These are phyloP conservation scores for Isurus oxyrinchus DNA, from an alignment of 2,113 vertebrate species.

Conservation along the genomic window DNA sequence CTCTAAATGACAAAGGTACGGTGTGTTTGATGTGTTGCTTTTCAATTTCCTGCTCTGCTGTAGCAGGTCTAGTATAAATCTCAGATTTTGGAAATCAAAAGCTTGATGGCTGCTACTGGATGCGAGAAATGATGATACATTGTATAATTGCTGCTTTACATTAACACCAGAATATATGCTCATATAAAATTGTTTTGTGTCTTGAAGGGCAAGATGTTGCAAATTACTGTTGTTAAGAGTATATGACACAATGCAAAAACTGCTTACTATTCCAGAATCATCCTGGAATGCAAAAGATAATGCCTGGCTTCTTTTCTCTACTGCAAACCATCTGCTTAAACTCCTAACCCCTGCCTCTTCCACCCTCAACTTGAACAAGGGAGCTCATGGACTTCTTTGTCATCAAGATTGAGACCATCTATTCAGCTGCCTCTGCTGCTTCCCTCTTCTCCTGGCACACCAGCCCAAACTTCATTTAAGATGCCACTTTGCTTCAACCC, in stretches of 20 bases:
- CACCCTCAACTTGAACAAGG: background rate
- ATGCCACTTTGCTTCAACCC: background rate
- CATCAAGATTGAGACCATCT: background rate
- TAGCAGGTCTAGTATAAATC: background rate
- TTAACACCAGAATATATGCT: background rate
- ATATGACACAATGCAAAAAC: background rate
- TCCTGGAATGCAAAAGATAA: no score
- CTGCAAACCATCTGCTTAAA: background rate
- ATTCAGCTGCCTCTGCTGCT: background rate
- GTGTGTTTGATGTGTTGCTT: conserved; percentile 33
- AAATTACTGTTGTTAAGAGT: background rate
- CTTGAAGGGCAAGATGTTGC: background rate
- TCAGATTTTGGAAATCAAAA: background rate
- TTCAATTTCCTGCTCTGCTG: conserved; percentile 16
- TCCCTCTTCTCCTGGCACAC: background rate
- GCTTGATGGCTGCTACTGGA: background rate
- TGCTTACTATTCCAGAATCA: background rate
- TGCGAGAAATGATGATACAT: background rate
- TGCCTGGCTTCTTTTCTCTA: no score
- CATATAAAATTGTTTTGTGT: background rate
- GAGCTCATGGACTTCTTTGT: background rate
- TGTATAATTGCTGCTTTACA: background rate
- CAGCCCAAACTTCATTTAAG: background rate
- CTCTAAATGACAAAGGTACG: conserved; percentile 81
- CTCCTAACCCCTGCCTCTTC: background rate